Evolutionary conservation across 2,113 vertebrate genomes (phyloP).

Genomic region (Xiphophorus maculatus): DNA sequence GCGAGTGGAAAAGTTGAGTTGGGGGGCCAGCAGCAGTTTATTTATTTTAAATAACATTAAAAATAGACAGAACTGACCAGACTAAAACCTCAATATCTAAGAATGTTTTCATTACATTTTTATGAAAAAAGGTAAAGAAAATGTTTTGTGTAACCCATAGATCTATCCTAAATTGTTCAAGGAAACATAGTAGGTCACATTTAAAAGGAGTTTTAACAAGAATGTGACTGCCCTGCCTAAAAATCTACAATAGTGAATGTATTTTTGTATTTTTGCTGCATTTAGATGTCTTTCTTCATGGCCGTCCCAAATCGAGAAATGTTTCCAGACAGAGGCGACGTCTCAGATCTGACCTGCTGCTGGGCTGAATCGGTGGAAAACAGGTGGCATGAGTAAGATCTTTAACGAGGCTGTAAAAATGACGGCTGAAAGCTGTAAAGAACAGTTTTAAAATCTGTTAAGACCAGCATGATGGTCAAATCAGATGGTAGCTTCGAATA

Average conservation of each 20-base stretch:
- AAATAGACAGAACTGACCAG: no score
- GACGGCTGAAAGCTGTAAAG: constrained; percentile 33
- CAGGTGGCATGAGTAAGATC: constrained; percentile 4
- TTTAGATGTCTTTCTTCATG: neutral
- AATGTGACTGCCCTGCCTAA: no score
- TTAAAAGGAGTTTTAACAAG: no score
- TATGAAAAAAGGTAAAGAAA: no score
- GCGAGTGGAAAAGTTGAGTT: no score
- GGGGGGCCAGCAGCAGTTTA: no score
- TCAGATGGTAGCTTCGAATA: constrained; percentile 18
- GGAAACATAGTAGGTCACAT: no score
- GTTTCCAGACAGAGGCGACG: neutral
- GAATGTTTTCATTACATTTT: no score
- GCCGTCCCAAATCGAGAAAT: neutral
- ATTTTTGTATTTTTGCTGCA: neutral
- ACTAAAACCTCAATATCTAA: no score
- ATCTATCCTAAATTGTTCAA: no score
- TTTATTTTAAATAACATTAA: no score
- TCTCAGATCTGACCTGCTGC: constrained; percentile 10
- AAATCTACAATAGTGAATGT: neutral
- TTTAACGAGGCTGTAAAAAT: constrained; percentile 22
- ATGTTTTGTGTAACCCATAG: no score
- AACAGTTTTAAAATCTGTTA: constrained; percentile 1
- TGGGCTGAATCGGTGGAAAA: neutral
- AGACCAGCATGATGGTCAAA: constrained; percentile 9